Percentiles rank a stretch among this genome's conserved stretches.
These are phyloP conservation scores for Dasysyrphus albostriatus DNA, from an alignment of 2,888 invertebrate species.

Conservation along the genomic window DNA sequence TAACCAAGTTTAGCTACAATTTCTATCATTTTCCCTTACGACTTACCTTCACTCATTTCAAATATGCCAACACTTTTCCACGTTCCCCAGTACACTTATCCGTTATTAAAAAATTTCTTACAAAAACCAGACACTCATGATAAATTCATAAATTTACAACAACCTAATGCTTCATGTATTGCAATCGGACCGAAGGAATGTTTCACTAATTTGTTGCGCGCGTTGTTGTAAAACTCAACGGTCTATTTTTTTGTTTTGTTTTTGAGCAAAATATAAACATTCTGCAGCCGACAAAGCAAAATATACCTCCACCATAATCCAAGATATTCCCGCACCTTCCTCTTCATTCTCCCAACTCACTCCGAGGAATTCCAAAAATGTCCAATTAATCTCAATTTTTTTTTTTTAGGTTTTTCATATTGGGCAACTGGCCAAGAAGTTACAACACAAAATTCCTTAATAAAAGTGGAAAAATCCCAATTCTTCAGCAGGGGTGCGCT, in stretches of 20 bases:
- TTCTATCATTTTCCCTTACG: too few relatives aligned
- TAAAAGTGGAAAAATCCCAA: conserved; percentile 41
- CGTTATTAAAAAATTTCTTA: conserved; percentile 24
- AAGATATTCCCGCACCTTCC: background rate
- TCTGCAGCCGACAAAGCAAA: conserved; percentile 55
- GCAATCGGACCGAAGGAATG: conserved; percentile 47
- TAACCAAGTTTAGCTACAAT: too few relatives aligned
- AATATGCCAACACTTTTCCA: background rate
- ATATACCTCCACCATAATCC: conserved; percentile 1
- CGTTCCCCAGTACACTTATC: background rate
- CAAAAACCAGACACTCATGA: conserved; percentile 5
- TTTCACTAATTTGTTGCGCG: conserved; percentile 48
- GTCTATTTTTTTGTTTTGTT: background rate
- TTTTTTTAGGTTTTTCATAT: conserved; percentile 26
- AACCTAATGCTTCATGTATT: conserved; percentile 38
- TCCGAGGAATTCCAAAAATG: conserved; percentile 78
- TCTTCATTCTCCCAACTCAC: conserved; percentile 27
- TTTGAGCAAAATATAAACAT: conserved; percentile 25
- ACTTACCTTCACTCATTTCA: too few relatives aligned
- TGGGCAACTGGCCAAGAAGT: conserved; percentile 61
- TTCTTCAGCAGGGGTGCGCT: background rate
- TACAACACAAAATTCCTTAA: conserved; percentile 54
- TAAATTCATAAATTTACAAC: conserved; percentile 45
- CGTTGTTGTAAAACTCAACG: conserved; percentile 44
- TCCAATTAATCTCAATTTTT: conserved; percentile 78